Base-by-base conservation (phyloP, 2,797 vertebrate genomes). In the Acridotheres tristis region DNA sequence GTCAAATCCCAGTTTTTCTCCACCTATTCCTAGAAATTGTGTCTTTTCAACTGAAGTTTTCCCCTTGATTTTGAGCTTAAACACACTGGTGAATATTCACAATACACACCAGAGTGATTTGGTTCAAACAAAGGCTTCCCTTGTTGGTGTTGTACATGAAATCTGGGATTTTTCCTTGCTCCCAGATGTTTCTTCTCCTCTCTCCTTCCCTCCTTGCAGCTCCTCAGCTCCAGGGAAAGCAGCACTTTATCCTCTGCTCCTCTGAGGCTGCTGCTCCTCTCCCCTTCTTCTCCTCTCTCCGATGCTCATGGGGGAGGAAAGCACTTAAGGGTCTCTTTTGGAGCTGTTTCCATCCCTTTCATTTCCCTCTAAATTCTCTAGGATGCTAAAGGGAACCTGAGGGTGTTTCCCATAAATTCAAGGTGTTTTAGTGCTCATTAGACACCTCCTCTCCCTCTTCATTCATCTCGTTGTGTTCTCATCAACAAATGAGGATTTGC, bases 321-420 rank as follows among this genome's bases (percentile, higher is more conserved):
- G 94, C 96, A 97, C 96, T 97, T 95, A 93, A 89, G 57, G 71
- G 25, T 92, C 88, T 95, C 94, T 95, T 97, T 90, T 72, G 90
- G 86, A 84, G 84, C 81, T 74, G 78, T 88, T 55, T 89, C 78
- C 57, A 90, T 89, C 89, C 68, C 83, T 92, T 36, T 92, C 58
- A 67, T 82, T 43, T 55, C 77, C 74, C 84, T 87, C 29, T 80
- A 58, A 71, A 71, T 29, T 66, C 71, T 90, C 67, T 17, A 57
- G 63, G 59, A 94, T 82, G 55, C 38, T 83, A 54, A 90, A 95
- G 72, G 81, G 57, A 65, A 95, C 84, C 93, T 93, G 90, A 77
- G 88, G 92, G 94, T 86, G 81, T 42, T 95, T 90, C 86, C 61
- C 75, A 82, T 90, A 75, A 87, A 87, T 92, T 51, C 93, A 89